A percentile compares a stretch with the other conserved stretches of the same genome.
Evolutionary conservation across 2,113 vertebrate genomes (phyloP).

Genomic region (Pelusios castaneus): DNA sequence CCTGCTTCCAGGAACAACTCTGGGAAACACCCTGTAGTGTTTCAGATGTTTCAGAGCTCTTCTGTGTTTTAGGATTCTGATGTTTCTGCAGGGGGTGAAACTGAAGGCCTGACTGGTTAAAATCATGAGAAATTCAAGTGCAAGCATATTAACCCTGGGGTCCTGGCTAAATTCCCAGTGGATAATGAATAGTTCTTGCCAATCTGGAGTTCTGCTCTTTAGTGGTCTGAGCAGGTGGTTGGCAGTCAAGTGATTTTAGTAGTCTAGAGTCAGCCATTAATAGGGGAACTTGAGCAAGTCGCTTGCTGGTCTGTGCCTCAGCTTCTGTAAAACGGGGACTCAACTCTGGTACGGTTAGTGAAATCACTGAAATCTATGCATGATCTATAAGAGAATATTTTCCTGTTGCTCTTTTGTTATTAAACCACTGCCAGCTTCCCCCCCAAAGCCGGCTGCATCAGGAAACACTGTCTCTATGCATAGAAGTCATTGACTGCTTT

Average conservation of each 20-base stretch:
- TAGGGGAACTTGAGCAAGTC: not conserved
- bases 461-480: not conserved
- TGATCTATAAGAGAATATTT: not conserved
- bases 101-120: not conserved
- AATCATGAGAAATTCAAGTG: not conserved
- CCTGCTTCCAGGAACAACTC: not conserved
- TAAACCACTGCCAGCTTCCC: not conserved
- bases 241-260: not conserved
- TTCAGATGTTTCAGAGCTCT: not conserved
- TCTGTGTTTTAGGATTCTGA: not conserved
- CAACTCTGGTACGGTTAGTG: not conserved
- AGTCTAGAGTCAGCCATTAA: not conserved
- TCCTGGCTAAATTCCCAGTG: not conserved
- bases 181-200: not conserved
- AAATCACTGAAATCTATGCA: not conserved
- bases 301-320: not conserved
- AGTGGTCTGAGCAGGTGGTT: not conserved
- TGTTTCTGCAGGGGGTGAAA: not conserved
- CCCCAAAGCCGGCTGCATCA: not conserved
- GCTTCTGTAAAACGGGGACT: not conserved
- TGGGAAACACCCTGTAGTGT: not conserved
- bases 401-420: not conserved
- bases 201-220: not conserved
- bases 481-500: not conserved
- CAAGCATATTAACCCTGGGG: not conserved